phyloP scores from a whole-genome alignment of 2,113 vertebrate species.

The Chlorodrepanis virens region DNA sequence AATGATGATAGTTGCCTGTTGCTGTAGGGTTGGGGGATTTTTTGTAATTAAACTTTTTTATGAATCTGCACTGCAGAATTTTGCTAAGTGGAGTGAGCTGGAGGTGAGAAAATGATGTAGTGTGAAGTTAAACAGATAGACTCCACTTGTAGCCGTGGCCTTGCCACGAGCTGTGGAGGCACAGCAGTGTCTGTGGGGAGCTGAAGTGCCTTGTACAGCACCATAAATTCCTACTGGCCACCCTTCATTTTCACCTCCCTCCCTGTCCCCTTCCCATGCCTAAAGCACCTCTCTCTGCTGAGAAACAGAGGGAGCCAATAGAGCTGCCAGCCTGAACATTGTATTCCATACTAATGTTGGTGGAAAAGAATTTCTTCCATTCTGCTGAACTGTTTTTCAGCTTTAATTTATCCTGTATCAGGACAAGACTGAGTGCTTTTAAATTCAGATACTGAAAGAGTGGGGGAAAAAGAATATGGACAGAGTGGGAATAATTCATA shows the following conservation, averaged over 20 bases:
- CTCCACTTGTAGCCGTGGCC: background rate
- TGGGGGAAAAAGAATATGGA: background rate
- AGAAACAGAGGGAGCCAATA: background rate
- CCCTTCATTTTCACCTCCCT: background rate
- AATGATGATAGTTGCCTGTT: slow-evolving; percentile 67
- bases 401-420: background rate
- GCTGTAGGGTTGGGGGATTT: slow-evolving; percentile 27
- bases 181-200: background rate
- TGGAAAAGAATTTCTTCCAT: background rate
- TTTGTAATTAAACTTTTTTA: slow-evolving; percentile 78
- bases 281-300: background rate
- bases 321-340: background rate
- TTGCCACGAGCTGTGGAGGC: background rate
- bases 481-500: background rate
- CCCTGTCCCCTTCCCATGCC: background rate
- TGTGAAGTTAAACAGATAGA: background rate
- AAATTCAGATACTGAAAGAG: background rate
- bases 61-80: slow-evolving; percentile 70
- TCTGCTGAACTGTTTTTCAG: background rate
- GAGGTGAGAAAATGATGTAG: background rate
- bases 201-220: background rate
- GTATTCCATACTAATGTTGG: background rate
- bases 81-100: slow-evolving; percentile 42
- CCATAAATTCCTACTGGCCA: background rate
- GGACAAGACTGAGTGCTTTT: background rate